phyloP scores from a whole-genome alignment of 2,113 vertebrate genomes.

The Gavialis gangeticus region DNA sequence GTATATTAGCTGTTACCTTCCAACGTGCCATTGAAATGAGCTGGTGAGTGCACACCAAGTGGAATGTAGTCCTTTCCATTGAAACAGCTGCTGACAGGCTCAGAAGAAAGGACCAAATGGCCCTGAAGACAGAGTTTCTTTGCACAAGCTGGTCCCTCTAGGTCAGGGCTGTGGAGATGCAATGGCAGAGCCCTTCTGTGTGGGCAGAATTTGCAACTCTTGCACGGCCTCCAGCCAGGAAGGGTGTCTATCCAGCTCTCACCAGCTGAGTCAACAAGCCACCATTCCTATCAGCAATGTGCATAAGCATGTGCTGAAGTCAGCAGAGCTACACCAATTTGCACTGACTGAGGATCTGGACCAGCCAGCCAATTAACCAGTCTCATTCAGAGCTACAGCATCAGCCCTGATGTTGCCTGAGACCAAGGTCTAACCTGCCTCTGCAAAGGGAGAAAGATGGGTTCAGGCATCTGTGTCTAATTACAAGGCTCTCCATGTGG shows the following conservation, averaged over 20 bases:
- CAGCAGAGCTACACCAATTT: too few relatives aligned
- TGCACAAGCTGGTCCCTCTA: background rate
- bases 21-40: rapidly evolving
- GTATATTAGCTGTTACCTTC: conserved; percentile 24
- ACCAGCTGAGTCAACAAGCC: background rate
- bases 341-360: background rate
- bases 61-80: background rate
- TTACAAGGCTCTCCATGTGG: background rate
- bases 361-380: background rate
- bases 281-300: background rate
- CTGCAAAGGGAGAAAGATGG: conserved; percentile 2
- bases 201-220: background rate
- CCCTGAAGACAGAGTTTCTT: background rate
- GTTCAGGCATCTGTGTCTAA: background rate
- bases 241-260: too few relatives aligned
- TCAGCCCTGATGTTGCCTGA: background rate
- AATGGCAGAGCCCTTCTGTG: background rate
- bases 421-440: background rate
- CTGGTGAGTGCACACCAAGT: background rate
- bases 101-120: background rate
- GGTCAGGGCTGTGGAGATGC: background rate
- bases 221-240: too few relatives aligned
- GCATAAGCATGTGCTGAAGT: background rate
- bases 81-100: background rate
- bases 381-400: too few relatives aligned